Percentiles rank a stretch among this genome's conserved stretches.
phyloP scores from a whole-genome alignment of 2,113 vertebrate genomes.

The Pyrgilauda ruficollis region DNA sequence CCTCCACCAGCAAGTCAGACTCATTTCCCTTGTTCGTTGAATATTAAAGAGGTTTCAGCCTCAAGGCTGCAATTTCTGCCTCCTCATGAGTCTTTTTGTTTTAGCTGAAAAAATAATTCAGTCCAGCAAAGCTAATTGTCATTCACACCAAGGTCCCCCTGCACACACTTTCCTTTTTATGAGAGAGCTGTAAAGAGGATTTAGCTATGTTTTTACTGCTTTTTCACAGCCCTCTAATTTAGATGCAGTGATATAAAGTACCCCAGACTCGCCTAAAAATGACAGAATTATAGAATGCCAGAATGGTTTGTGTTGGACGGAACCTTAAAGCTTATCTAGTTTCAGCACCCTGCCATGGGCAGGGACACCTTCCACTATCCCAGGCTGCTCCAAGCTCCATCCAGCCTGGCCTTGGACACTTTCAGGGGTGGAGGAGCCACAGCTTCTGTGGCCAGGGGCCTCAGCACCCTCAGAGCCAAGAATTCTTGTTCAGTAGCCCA shows the following conservation, averaged over 20 bases:
- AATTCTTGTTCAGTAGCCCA: neutral
- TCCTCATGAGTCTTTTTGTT: neutral
- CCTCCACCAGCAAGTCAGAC: neutral
- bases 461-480: fast-evolving
- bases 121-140: neutral
- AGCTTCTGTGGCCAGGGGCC: neutral
- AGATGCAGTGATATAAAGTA: neutral
- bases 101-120: neutral
- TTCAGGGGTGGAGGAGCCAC: neutral
- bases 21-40: neutral
- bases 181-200: neutral
- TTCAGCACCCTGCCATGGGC: neutral
- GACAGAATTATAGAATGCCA: neutral
- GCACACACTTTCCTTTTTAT: neutral
- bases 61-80: neutral
- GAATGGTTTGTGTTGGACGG: neutral
- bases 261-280: neutral
- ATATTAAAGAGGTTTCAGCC: neutral
- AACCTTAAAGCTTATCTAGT: neutral
- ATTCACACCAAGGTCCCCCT: neutral
- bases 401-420: neutral
- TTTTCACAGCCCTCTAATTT: neutral
- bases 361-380: neutral
- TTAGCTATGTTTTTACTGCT: neutral
- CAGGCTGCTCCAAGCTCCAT: neutral